A percentile compares a stretch with the other conserved stretches of the same genome.
These are phyloP conservation scores for Nasonia giraulti DNA, from an alignment of 1,140 invertebrate species.

Conservation along the genomic window DNA sequence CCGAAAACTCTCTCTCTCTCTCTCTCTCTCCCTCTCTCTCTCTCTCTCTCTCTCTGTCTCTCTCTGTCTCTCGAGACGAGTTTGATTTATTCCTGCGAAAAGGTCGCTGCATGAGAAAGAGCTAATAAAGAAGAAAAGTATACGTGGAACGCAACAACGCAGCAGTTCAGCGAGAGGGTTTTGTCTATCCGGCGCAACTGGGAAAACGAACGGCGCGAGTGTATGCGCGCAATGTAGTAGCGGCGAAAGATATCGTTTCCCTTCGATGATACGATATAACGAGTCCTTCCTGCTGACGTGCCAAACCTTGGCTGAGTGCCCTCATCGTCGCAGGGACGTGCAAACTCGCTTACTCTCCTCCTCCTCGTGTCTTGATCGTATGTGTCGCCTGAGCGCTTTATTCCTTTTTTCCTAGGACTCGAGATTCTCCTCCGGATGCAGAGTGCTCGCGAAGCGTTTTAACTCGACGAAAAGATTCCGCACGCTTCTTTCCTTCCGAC, in stretches of 20 bases:
- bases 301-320: constrained; percentile 54
- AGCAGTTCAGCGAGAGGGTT: not conserved
- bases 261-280: constrained; percentile 58
- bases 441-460: no score
- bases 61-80: not conserved
- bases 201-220: not conserved
- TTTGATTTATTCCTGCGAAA: not conserved
- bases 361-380: not conserved
- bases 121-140: not conserved
- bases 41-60: no score
- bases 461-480: no score
- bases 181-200: not conserved
- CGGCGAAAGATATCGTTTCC: constrained; percentile 48
- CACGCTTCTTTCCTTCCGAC: no score
- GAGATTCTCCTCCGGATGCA: not conserved
- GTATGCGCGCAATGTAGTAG: not conserved
- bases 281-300: constrained; percentile 59
- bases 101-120: not conserved
- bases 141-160: not conserved
- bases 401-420: not conserved
- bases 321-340: constrained; percentile 57
- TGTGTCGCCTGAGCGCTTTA: not conserved
- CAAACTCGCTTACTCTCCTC: constrained; percentile 53
- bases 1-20: not conserved
- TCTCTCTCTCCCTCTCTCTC: no score